Percentiles rank a stretch among this genome's conserved stretches.
These are phyloP conservation scores for Elegia similella DNA, from an alignment of 2,888 invertebrate species.

Conservation along the genomic window DNA sequence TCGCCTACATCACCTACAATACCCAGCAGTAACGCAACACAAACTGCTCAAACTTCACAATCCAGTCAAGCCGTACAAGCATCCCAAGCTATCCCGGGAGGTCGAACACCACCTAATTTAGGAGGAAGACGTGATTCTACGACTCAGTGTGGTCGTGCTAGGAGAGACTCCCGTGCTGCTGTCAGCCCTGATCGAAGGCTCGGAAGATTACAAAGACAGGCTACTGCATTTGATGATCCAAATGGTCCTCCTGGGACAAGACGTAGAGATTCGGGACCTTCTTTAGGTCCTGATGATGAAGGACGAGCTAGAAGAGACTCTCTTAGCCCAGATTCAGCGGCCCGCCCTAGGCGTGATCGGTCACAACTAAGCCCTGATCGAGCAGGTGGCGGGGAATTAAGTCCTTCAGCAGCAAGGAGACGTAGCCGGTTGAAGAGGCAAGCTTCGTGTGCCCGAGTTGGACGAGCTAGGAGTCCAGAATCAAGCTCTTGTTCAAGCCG, in stretches of 20 bases:
- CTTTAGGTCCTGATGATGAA: constrained; percentile 91
- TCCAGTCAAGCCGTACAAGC: constrained; percentile 47
- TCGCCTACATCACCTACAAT: constrained; percentile 89
- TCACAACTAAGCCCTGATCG: constrained; percentile 91
- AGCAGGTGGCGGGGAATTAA: constrained; percentile 89
- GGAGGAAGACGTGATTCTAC: constrained; percentile 89
- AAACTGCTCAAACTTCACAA: constrained; percentile 52
- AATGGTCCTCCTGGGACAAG: constrained; percentile 85
- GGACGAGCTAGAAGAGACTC: constrained; percentile 91
- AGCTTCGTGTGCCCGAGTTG: constrained; percentile 87
- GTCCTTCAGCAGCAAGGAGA: constrained; percentile 87
- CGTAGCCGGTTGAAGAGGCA: constrained; percentile 88
- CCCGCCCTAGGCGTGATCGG: constrained; percentile 87
- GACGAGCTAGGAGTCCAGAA: constrained; percentile 84
- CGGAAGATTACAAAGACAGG: constrained; percentile 90
- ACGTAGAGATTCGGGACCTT: constrained; percentile 91
- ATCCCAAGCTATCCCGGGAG: constrained; percentile 56
- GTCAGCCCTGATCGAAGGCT: constrained; percentile 86
- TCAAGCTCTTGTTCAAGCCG: constrained; percentile 90
- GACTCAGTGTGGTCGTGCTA: constrained; percentile 88
- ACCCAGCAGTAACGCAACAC: constrained; percentile 49
- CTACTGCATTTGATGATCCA: constrained; percentile 94
- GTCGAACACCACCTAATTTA: constrained; percentile 69
- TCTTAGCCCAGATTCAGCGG: constrained; percentile 94
- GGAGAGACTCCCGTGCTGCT: constrained; percentile 84